Percentiles rank a stretch among this genome's conserved stretches.
Conservation (phyloP, 2,113 vertebrate genomes). For the Hydrolagus affinis region DNA sequence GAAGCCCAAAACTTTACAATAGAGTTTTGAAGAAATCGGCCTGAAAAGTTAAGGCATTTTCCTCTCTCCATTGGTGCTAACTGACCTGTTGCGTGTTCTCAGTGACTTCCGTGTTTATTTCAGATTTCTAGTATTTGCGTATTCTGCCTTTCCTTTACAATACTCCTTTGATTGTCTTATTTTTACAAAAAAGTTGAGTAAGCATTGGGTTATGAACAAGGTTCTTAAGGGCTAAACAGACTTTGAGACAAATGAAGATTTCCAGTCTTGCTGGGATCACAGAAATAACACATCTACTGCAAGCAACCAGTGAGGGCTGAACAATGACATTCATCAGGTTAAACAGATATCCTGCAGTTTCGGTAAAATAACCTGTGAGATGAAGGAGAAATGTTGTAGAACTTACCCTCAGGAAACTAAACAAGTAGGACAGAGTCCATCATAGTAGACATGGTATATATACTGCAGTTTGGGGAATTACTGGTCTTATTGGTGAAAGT, state of each 20-base stretch:
- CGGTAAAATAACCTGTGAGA: background rate
- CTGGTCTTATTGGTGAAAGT: background rate
- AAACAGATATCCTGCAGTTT: background rate
- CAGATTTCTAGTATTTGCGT: no score
- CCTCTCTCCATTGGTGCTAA: no score
- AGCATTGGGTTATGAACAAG: background rate
- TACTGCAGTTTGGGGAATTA: background rate
- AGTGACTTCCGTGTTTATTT: no score
- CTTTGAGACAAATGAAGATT: no score
- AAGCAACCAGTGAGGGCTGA: no score
- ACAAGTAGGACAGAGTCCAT: background rate
- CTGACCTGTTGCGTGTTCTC: no score
- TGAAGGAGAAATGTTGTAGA: background rate
- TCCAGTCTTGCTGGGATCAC: background rate
- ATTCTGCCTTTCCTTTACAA: no score
- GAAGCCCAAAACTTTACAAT: no score
- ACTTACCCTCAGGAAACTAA: background rate
- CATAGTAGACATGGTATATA: background rate
- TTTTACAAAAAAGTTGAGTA: background rate
- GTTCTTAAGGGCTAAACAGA: background rate
- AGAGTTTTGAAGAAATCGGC: no score
- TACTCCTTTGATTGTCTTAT: no score
- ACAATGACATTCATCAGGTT: background rate
- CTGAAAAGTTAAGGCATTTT: no score
- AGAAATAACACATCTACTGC: background rate